phyloP scores from a whole-genome alignment of 1,140 invertebrate genomes.

The Idris sp. region DNA sequence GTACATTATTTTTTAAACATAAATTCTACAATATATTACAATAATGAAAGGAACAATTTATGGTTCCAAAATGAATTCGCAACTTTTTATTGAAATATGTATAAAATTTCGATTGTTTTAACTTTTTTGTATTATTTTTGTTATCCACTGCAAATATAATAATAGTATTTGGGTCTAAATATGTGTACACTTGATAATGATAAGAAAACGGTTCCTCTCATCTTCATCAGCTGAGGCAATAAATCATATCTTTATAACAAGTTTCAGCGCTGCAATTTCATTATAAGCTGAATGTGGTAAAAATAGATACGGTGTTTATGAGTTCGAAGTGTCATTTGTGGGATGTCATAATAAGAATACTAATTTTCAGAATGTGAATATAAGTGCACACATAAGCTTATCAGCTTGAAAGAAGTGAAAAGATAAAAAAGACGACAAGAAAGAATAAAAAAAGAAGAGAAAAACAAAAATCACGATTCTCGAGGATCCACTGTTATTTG shows the following conservation, averaged over 20 bases:
- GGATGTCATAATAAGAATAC: constrained; percentile 45
- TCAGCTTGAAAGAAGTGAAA: constrained; percentile 48
- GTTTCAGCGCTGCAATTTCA: not conserved
- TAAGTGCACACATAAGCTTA: constrained; percentile 47
- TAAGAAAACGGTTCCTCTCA: no score
- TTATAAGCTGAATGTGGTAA: constrained; percentile 7
- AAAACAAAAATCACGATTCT: constrained; percentile 63
- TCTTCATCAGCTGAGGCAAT: no score
- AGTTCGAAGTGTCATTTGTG: constrained; percentile 16
- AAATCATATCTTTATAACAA: not conserved
- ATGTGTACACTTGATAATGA: no score
- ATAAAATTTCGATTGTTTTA: no score
- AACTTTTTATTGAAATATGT: no score
- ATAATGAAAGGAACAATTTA: no score
- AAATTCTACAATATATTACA: no score
- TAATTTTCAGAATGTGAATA: constrained; percentile 52
- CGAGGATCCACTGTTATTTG: constrained; percentile 66
- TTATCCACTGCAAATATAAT: no score
- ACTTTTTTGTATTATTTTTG: no score
- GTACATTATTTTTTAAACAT: no score
- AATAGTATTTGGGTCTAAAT: no score
- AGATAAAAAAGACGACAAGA: constrained; percentile 28
- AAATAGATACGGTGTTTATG: constrained; percentile 14
- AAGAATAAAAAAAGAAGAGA: constrained; percentile 28
- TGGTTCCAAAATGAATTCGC: no score